Base-by-base conservation (phyloP, 2,113 vertebrate genomes). In the Onychostruthus taczanowskii region DNA sequence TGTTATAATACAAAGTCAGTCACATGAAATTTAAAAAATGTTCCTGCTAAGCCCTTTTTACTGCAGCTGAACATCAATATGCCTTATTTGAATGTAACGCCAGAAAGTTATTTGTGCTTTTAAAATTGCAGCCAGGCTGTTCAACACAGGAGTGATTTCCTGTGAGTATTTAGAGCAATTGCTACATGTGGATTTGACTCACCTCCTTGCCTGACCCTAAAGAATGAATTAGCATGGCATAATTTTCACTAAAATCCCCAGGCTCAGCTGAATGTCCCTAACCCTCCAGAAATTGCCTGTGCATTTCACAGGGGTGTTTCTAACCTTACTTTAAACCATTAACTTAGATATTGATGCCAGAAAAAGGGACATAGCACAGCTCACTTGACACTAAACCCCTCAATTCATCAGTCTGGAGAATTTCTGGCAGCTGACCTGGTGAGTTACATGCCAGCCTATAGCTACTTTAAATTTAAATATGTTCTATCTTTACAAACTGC, bases 71-170 rank as follows among this genome's bases (percentile, higher is more conserved):
- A 67, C 67, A 94, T 90, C 59, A 88, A 26, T 73, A 73, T 58
- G 50, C 76, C 43, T 88, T 86, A 92, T 69, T 85, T 84, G 72
- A 92, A 93, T 88, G 26, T 53, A 95, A 67, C 53, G 69, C 23
- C 16, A 74, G 66, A 83, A 92, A 94, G 80, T 88, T 96, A 82
- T 87, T 94, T 95, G 82, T 88, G 44, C 58, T 94, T 93, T 95
- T 73, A 93, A 88, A 91, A 79, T 80, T 90, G 55, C 41, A 88
- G 13, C 20, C 47, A 56, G n/a, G 31, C 59, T 69, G 27, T 73
- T 94, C 49, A 61, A 80, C 1, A 2, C 24, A 87, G 43, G 28
- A 93, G n/a, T 91, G 35, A 79, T 96, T 89, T 93, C 53, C 67
- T 82, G 74, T 1, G 2, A 92, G 72, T 47, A 80, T 92, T 89